Base-by-base conservation (phyloP, 2,113 vertebrate genomes). In the Merops nubicus region DNA sequence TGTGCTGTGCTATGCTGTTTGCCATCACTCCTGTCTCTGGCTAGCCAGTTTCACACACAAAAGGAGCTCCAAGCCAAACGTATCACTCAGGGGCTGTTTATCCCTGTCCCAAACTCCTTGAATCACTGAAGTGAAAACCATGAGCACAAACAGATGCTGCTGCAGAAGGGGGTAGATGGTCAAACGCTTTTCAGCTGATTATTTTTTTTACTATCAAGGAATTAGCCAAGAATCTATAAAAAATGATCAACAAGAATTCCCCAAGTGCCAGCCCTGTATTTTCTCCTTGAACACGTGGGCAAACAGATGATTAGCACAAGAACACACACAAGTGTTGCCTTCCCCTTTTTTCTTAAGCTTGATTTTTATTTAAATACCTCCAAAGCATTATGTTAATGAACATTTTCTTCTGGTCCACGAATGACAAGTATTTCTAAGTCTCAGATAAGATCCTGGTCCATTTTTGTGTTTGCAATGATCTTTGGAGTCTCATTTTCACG, bases 301-400 rank as follows among this genome's bases (percentile, higher is more conserved):
- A 80, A 67, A 63, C 20, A 57, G 25, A 36, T 73, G 42, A 60
- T 87, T 94, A 70, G 36, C 54, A 74, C 23, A 76, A 93, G 67
- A 88, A 85, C 45, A 85, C 50, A 88, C 11, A 5, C 21, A 86
- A 5, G 3, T 2, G 0, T 16, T 87, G 85, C 42, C 29, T 84
- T 81, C 81, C 40, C 50, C 36, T 13, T 36, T 34, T 65, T 84
- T 87, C 92, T 40, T 22, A 72, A 70, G 65, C 28, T 65, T 88
- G 25, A 50, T 36, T 97, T 98, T 97, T 97, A 97, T 98, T 97
- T 82, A 97, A 97, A 96, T 92, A 94, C 64, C 65, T 95, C 93
- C 48, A 94, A 96, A 96, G 91, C 42, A 89, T 91, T 91, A 88
- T 86, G 75, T 97, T 97, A 97, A 96, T 67, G 22, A 89, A 90